A percentile compares a stretch with the other conserved stretches of the same genome.
Evolutionary conservation across 2,797 vertebrate species (phyloP).

Genomic region (Hoplostethus mediterraneus): DNA sequence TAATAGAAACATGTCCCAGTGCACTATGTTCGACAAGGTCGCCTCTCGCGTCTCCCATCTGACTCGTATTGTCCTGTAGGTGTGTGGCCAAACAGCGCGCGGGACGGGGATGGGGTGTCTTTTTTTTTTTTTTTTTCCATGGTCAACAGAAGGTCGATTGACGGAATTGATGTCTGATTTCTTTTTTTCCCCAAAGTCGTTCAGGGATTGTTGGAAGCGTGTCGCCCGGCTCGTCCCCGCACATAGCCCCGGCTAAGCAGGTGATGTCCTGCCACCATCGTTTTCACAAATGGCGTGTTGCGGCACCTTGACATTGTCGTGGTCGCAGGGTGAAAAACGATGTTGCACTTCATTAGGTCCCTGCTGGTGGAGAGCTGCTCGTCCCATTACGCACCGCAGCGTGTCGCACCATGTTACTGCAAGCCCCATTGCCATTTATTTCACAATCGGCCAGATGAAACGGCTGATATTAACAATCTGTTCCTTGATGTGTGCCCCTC

Average conservation of each 20-base stretch:
- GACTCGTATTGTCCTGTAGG: constrained; percentile 71
- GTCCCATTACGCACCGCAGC: constrained; percentile 85
- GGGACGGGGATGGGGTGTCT: constrained; percentile 31
- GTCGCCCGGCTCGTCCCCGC: constrained; percentile 67
- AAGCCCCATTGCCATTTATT: constrained; percentile 91
- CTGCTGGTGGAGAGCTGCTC: constrained; percentile 83
- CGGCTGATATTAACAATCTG: constrained; percentile 90
- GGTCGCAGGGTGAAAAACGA: constrained; percentile 86
- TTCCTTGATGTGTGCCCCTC: constrained; percentile 86
- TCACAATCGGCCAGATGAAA: constrained; percentile 88
- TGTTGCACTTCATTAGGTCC: constrained; percentile 88
- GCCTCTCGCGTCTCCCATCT: constrained; percentile 71
- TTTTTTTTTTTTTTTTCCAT: constrained; percentile 28
- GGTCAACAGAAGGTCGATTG: constrained; percentile 78
- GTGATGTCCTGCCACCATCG: constrained; percentile 78
- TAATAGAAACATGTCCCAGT: constrained; percentile 82
- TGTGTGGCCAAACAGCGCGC: constrained; percentile 61
- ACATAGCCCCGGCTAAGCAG: constrained; percentile 71
- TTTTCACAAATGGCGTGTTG: constrained; percentile 83
- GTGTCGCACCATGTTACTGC: constrained; percentile 86
- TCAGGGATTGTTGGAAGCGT: constrained; percentile 56
- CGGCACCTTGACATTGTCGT: constrained; percentile 85
- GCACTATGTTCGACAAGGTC: constrained; percentile 77
- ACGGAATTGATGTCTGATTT: constrained; percentile 75
- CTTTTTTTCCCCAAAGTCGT: constrained; percentile 68